These are phyloP conservation scores for Cephus rjabovi DNA, from an alignment of 2,888 invertebrate species.

Conservation along the genomic window DNA sequence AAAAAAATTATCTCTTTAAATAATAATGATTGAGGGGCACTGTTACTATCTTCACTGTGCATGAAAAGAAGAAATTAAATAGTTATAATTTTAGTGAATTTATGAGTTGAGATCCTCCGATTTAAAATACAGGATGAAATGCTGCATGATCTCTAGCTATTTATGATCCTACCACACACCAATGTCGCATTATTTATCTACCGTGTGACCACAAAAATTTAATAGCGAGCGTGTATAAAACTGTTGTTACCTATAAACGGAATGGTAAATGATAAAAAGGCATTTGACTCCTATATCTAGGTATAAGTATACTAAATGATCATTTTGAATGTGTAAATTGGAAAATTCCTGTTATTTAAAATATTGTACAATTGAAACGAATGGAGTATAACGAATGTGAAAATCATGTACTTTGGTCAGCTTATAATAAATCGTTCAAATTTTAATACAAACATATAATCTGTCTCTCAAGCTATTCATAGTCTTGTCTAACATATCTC, in stretches of 20 bases:
- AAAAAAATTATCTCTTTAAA: neutral
- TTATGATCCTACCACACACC: neutral
- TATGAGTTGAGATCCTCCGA: neutral
- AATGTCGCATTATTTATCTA: neutral
- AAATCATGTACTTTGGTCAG: slow-evolving; percentile 28
- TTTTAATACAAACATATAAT: slow-evolving; percentile 41
- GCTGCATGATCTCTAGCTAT: neutral
- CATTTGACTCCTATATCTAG: slow-evolving; percentile 40
- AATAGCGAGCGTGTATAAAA: slow-evolving; percentile 44
- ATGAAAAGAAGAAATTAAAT: slow-evolving; percentile 28
- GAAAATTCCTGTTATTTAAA: slow-evolving; percentile 39
- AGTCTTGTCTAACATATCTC: neutral
- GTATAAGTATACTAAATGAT: slow-evolving; percentile 35
- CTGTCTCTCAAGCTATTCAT: neutral
- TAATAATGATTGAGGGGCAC: neutral
- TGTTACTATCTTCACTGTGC: slow-evolving; percentile 25
- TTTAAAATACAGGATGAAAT: neutral
- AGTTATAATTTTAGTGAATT: slow-evolving; percentile 31
- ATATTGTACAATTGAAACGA: slow-evolving; percentile 30
- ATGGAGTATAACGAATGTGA: slow-evolving; percentile 5
- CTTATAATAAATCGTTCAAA: slow-evolving; percentile 53
- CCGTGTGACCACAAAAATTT: neutral
- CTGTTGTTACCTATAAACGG: slow-evolving; percentile 33
- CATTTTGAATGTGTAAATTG: slow-evolving; percentile 37
- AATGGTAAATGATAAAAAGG: slow-evolving; percentile 10